A percentile compares a stretch with the other conserved stretches of the same genome.
These are phyloP conservation scores for Heteractis magnifica DNA, from an alignment of 92 coral and sea anemone genomes.

Conservation along the genomic window DNA sequence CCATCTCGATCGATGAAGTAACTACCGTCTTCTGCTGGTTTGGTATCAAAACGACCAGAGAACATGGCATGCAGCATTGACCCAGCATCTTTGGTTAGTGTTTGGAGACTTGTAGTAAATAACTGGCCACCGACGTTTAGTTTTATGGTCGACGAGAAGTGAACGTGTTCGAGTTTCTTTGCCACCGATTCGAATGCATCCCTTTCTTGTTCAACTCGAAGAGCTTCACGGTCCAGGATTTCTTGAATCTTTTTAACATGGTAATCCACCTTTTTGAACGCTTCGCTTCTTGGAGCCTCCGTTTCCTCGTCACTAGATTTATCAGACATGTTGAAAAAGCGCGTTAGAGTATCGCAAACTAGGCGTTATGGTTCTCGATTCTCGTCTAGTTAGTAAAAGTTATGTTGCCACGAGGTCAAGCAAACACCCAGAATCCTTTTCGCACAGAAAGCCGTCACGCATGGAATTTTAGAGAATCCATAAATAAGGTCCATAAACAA, in stretches of 20 bases:
- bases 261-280: slow-evolving; percentile 18
- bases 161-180: slow-evolving; percentile 52
- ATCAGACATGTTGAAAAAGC: neutral
- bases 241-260: slow-evolving; percentile 4
- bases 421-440: no score
- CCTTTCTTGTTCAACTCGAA: slow-evolving; percentile 43
- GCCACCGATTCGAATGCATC: slow-evolving; percentile 45
- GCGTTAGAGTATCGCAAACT: neutral
- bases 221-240: slow-evolving; percentile 20
- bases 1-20: slow-evolving; percentile 78
- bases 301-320: neutral
- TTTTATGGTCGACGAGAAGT: slow-evolving; percentile 45
- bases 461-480: no score
- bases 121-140: slow-evolving; percentile 58
- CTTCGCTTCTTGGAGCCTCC: neutral
- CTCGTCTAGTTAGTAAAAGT: no score
- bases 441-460: no score
- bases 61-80: slow-evolving; percentile 56
- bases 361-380: no score
- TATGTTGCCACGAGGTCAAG: no score
- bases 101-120: slow-evolving; percentile 53
- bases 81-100: slow-evolving; percentile 56
- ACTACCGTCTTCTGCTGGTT: slow-evolving; percentile 67
- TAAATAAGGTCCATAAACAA: no score
- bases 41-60: slow-evolving; percentile 57